A percentile compares a stretch with the other conserved stretches of the same genome.
These are phyloP conservation scores for Nasalis larvatus DNA, from an alignment of 2,113 vertebrate species.

Conservation along the genomic window DNA sequence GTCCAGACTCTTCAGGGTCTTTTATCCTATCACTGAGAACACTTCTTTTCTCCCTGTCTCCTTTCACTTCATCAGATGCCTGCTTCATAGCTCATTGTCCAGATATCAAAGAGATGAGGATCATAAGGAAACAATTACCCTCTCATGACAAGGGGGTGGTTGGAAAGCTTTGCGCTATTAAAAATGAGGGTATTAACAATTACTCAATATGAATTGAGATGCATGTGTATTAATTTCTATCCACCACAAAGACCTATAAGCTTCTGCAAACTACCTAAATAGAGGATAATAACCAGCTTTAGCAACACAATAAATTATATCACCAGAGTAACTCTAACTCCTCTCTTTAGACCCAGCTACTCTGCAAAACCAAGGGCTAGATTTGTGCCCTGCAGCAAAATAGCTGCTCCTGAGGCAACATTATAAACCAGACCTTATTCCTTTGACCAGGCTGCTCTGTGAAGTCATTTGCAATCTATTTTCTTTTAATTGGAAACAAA, in stretches of 20 bases:
- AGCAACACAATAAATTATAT: conserved; percentile 58
- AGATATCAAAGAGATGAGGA: conserved; percentile 48
- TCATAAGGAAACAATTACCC: conserved; percentile 74
- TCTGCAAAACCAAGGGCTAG: background rate
- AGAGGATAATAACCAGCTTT: conserved; percentile 52
- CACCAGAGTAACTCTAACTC: conserved; percentile 38
- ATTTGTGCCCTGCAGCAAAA: conserved; percentile 26
- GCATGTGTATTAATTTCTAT: conserved; percentile 68
- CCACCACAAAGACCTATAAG: conserved; percentile 24
- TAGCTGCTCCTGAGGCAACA: conserved; percentile 59
- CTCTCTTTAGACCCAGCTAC: conserved; percentile 42
- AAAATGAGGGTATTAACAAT: conserved; percentile 62
- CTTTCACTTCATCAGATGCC: conserved; percentile 33
- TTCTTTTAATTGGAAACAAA: conserved; percentile 85
- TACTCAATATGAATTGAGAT: conserved; percentile 14
- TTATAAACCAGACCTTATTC: conserved; percentile 62
- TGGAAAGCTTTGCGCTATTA: conserved; percentile 22
- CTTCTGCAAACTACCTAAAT: conserved; percentile 64
- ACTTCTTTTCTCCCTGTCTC: background rate
- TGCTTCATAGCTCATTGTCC: background rate
- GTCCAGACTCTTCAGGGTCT: background rate
- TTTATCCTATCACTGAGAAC: background rate
- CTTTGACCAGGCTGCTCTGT: conserved; percentile 64
- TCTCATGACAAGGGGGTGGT: background rate
- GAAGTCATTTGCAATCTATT: conserved; percentile 79